These are phyloP conservation scores for Myioborus melanocephalus DNA, from an alignment of 2,797 vertebrate genomes.

Conservation along the genomic window DNA sequence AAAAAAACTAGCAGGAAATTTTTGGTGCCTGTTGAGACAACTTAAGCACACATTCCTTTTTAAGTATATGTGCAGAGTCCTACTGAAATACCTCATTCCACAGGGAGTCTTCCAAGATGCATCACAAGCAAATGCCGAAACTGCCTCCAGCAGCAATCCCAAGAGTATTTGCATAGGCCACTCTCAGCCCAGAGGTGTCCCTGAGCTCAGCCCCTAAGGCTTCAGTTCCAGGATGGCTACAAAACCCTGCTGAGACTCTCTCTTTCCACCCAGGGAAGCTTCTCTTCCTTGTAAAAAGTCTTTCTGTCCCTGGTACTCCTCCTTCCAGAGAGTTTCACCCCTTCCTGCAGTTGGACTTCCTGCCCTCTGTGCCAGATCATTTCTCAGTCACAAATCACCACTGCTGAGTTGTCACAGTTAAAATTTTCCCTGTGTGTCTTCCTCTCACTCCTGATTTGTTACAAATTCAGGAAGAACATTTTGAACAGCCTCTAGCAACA, in stretches of 20 bases:
- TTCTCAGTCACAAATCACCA: not conserved
- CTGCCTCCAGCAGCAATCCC: not conserved
- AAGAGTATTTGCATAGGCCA: fast-evolving
- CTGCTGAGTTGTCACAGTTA: not conserved
- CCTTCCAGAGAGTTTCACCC: not conserved
- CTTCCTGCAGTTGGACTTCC: not conserved
- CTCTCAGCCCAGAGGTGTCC: not conserved
- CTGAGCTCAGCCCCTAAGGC: not conserved
- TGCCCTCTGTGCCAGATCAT: not conserved
- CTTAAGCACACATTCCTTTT: not conserved
- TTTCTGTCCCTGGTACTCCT: not conserved
- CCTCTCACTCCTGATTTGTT: not conserved
- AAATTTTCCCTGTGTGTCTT: not conserved
- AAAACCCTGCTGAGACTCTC: not conserved
- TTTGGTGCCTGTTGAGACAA: not conserved
- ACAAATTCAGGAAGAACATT: not conserved
- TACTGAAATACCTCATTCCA: not conserved
- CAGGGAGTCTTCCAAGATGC: not conserved
- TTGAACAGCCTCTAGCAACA: not conserved
- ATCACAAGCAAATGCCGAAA: not conserved
- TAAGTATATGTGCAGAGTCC: not conserved
- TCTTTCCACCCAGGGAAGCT: not conserved
- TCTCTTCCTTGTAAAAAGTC: not conserved
- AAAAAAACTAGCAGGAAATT: not conserved
- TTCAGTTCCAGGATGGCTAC: not conserved